Conservation (phyloP, 2,888 invertebrate species). For the Branchipolynoe longqiensis region DNA sequence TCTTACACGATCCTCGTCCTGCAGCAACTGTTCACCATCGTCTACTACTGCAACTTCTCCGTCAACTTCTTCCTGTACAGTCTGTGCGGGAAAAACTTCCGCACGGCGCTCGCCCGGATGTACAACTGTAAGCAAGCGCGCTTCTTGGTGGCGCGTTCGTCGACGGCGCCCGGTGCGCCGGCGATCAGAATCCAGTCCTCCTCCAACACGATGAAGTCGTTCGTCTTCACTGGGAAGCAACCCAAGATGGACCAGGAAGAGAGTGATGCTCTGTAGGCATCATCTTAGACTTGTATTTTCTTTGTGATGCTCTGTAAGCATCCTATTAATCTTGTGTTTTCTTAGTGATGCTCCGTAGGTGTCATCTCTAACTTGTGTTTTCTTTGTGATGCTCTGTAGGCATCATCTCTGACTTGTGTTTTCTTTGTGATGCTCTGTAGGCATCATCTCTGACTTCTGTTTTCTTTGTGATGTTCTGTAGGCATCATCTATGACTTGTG, state of each 20-base stretch:
- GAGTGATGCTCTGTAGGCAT: too few relatives aligned
- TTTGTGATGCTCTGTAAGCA: too few relatives aligned
- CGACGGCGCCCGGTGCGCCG: not conserved
- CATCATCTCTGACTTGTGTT: too few relatives aligned
- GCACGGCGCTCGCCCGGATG: conserved; percentile 67
- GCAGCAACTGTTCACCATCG: conserved; percentile 85
- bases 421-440: too few relatives aligned
- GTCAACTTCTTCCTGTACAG: conserved; percentile 87
- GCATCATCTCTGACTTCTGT: too few relatives aligned
- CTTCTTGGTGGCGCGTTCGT: conserved; percentile 59
- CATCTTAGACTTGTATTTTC: too few relatives aligned
- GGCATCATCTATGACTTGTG: too few relatives aligned
- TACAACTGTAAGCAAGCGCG: conserved; percentile 50
- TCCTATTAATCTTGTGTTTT: too few relatives aligned
- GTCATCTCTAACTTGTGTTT: too few relatives aligned
- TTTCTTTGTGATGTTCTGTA: too few relatives aligned
- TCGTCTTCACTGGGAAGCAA: not conserved
- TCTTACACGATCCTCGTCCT: conserved; percentile 69
- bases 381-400: too few relatives aligned
- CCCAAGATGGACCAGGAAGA: not conserved
- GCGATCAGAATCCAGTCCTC: not conserved
- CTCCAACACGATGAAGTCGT: conserved; percentile 38
- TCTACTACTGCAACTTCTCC: conserved; percentile 91
- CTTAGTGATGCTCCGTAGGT: too few relatives aligned
- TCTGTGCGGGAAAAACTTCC: conserved; percentile 81